Conservation (phyloP, 1,140 invertebrate genomes). For the Psix sp. region DNA sequence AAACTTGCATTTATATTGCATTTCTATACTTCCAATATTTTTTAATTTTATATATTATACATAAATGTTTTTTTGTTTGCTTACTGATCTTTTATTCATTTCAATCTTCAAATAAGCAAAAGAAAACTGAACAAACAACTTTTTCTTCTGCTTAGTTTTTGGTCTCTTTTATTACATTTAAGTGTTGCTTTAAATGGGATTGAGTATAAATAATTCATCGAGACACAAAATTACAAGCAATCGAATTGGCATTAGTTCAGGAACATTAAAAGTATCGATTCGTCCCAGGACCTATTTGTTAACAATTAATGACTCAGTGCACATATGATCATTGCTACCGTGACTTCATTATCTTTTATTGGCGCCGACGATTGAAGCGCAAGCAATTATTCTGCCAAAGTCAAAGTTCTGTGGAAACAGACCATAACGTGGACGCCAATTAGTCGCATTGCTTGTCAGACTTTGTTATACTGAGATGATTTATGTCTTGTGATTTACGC, state of each 20-base stretch:
- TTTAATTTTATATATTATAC: too few relatives aligned
- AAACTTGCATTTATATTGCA: too few relatives aligned
- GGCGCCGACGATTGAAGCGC: slow-evolving; percentile 18
- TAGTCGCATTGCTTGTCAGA: slow-evolving; percentile 53
- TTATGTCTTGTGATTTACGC: slow-evolving; percentile 46
- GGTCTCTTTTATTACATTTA: too few relatives aligned
- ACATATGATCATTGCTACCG: slow-evolving; percentile 19
- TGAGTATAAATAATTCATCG: too few relatives aligned
- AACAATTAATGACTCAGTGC: slow-evolving; percentile 37
- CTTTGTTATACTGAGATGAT: slow-evolving; percentile 48
- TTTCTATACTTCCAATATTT: too few relatives aligned
- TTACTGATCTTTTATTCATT: too few relatives aligned
- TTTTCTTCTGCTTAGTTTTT: too few relatives aligned
- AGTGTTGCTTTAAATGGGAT: too few relatives aligned
- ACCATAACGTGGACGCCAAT: slow-evolving; percentile 53
- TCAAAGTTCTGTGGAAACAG: slow-evolving; percentile 45
- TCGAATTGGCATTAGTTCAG: slow-evolving; percentile 15
- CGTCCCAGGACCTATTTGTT: slow-evolving; percentile 30
- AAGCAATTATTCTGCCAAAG: slow-evolving; percentile 48
- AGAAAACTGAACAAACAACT: too few relatives aligned
- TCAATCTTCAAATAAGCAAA: too few relatives aligned
- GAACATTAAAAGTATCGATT: slow-evolving; percentile 26
- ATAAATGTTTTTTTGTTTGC: too few relatives aligned
- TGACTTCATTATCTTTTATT: slow-evolving; percentile 52
- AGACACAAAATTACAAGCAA: background rate